These are phyloP conservation scores for Stratiomys singularior DNA, from an alignment of 2,888 invertebrate genomes.

Conservation along the genomic window DNA sequence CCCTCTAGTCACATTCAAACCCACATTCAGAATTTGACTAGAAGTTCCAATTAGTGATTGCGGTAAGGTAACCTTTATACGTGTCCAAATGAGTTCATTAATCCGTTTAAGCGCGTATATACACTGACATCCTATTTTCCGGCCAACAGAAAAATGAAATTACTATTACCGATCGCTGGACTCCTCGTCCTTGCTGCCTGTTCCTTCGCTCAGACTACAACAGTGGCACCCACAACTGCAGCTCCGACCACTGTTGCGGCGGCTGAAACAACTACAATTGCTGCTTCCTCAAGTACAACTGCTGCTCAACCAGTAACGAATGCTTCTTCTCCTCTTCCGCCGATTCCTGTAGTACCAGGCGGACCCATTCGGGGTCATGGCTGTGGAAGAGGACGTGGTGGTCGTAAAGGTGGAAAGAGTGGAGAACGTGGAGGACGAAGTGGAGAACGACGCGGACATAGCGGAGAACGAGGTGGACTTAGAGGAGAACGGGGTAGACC, in stretches of 20 bases:
- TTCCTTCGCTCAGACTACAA: neutral
- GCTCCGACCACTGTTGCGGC: neutral
- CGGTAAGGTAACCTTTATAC: too few relatives aligned
- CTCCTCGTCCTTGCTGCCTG: neutral
- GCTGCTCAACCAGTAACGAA: neutral
- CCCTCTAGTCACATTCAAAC: neutral
- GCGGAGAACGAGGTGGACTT: too few relatives aligned
- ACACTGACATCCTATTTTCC: too few relatives aligned
- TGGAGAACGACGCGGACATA: neutral
- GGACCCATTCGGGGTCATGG: neutral
- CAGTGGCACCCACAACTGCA: neutral
- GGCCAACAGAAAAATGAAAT: neutral
- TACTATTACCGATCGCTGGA: neutral
- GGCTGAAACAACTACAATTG: neutral
- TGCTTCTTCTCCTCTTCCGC: too few relatives aligned
- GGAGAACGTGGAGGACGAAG: neutral
- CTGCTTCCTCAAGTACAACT: too few relatives aligned
- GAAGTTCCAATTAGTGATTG: neutral
- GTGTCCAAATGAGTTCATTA: too few relatives aligned
- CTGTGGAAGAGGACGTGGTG: neutral
- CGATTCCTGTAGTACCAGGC: too few relatives aligned
- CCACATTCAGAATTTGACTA: neutral
- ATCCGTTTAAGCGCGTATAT: too few relatives aligned
- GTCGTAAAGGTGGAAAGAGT: too few relatives aligned
- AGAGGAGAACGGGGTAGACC: too few relatives aligned